These are phyloP conservation scores for Thalassophryne amazonica DNA, from an alignment of 2,797 vertebrate genomes.

Conservation along the genomic window DNA sequence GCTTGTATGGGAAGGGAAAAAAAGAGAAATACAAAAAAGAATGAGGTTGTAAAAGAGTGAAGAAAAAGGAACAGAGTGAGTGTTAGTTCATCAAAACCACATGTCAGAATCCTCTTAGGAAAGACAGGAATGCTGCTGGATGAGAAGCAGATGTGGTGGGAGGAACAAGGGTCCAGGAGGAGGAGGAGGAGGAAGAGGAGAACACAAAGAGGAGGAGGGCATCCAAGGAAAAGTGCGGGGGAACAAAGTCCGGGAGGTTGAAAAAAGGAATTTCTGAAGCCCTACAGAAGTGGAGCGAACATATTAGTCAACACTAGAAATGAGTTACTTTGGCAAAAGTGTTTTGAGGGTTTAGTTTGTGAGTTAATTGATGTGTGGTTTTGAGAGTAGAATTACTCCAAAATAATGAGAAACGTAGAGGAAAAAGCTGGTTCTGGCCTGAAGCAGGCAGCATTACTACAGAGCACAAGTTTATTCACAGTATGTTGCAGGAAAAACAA, in stretches of 20 bases:
- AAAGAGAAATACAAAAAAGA: slow-evolving; percentile 13
- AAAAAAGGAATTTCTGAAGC: not conserved
- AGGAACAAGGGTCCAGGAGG: not conserved
- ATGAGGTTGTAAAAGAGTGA: slow-evolving; percentile 13
- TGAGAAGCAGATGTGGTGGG: slow-evolving; percentile 54
- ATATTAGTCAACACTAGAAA: not conserved
- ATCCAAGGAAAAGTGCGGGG: too few species aligned
- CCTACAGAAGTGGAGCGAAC: not conserved
- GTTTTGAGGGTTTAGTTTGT: too few species aligned
- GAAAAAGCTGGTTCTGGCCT: too few species aligned
- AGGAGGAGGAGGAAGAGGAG: not conserved
- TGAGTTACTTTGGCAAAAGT: too few species aligned
- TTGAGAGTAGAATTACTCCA: too few species aligned
- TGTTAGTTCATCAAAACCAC: slow-evolving; percentile 56
- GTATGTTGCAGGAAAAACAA: too few species aligned
- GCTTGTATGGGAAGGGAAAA: not conserved
- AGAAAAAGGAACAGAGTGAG: slow-evolving; percentile 1
- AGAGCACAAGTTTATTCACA: too few species aligned
- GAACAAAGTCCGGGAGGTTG: too few species aligned
- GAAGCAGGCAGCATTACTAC: too few species aligned
- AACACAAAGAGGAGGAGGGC: not conserved
- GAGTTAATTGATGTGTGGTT: too few species aligned
- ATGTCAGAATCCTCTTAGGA: slow-evolving; percentile 50
- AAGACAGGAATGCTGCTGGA: slow-evolving; percentile 45
- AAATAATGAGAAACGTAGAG: too few species aligned